Conservation (phyloP, 2,888 invertebrate genomes). For the Antheraea assamensis region DNA sequence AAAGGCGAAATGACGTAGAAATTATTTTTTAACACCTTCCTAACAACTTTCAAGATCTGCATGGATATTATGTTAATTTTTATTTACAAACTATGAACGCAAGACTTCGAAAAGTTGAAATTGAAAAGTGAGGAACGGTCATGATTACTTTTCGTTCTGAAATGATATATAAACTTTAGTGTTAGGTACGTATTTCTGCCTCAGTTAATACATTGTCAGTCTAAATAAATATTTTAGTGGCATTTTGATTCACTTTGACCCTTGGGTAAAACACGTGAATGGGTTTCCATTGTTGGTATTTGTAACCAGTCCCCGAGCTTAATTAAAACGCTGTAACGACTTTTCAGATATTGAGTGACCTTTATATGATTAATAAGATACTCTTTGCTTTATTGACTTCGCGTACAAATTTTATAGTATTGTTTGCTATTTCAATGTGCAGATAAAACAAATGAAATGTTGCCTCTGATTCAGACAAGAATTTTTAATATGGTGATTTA, state of each 20-base stretch:
- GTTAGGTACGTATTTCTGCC: neutral
- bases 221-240: neutral
- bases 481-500: too few relatives aligned
- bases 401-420: too few relatives aligned
- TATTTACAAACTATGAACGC: slow-evolving; percentile 2
- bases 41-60: slow-evolving; percentile 3
- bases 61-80: slow-evolving; percentile 10
- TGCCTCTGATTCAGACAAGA: too few relatives aligned
- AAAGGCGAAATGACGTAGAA: neutral
- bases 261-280: neutral
- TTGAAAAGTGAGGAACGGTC: slow-evolving; percentile 11
- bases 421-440: too few relatives aligned
- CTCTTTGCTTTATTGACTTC: neutral
- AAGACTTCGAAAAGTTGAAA: slow-evolving; percentile 16
- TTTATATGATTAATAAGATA: neutral
- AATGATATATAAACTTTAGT: neutral
- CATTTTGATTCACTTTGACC: neutral
- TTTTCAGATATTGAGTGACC: neutral
- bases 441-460: too few relatives aligned
- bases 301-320: neutral
- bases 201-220: neutral
- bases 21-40: slow-evolving; percentile 1
- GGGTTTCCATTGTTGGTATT: neutral
- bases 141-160: slow-evolving; percentile 13
- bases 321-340: neutral